Conservation (phyloP, 2,888 invertebrate genomes). For the Tiphia femorata region DNA sequence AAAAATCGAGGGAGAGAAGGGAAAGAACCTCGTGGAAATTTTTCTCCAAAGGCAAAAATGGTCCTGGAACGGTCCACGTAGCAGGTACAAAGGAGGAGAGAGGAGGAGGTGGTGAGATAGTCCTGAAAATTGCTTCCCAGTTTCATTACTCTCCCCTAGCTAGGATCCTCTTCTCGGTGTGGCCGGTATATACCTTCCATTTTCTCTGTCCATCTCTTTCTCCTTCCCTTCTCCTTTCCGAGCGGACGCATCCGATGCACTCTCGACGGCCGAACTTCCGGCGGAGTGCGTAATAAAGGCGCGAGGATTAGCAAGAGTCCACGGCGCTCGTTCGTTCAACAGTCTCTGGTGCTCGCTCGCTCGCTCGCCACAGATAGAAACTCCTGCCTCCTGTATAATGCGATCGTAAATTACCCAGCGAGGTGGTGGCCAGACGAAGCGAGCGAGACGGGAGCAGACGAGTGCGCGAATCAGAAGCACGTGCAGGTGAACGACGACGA, state of each 20-base stretch:
- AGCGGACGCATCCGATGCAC: neutral
- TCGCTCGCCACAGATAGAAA: neutral
- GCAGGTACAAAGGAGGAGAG: too few relatives aligned
- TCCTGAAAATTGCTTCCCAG: neutral
- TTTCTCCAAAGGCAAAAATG: too few relatives aligned
- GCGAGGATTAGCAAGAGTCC: constrained; percentile 7
- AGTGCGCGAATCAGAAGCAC: neutral
- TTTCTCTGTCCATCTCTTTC: neutral
- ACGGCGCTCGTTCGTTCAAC: neutral
- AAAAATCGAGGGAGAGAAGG: neutral
- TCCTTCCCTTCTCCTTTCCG: neutral
- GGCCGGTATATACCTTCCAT: too few relatives aligned
- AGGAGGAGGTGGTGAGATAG: neutral
- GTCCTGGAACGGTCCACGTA: too few relatives aligned
- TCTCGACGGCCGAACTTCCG: neutral
- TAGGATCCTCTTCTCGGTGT: too few relatives aligned
- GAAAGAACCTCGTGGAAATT: too few relatives aligned
- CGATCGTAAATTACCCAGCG: neutral
- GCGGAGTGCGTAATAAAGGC: neutral
- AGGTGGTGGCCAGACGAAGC: neutral
- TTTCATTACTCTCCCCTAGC: neutral
- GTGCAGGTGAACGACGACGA: neutral
- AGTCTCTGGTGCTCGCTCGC: too few relatives aligned
- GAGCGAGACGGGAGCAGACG: neutral
- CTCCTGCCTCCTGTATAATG: neutral